Evolutionary conservation across 53 echinoderm and acorn worm genomes (phyloP), one percentile per base, ranked within the genome.

Genomic region (Pentamera pediparva): DNA sequence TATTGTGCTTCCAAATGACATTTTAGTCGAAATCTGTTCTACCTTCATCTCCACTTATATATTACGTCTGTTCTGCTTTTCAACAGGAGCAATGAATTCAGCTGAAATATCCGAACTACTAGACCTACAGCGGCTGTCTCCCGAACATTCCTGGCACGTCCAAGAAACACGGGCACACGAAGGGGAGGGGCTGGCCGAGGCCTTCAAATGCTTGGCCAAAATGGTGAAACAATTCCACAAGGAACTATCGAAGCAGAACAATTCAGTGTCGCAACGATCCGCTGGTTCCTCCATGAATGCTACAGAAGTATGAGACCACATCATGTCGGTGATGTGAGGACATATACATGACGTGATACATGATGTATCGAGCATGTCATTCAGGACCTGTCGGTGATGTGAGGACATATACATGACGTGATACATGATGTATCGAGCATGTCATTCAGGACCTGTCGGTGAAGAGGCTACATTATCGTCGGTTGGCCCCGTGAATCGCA

Each of bases 151-250:
- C 10, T 92, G 89, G 89, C 76, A 79, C 56, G 92, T 92, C 11
- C 85, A 89, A 34, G 85, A 82, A 7, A 88, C 92, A 31, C 85
- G 82, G 74, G 92, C 85, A 37, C 89, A 85, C 82, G 89, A 85
- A 22, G 92, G 92, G 19, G 89, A 85, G 5, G 92, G 92, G 28
- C 85, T 92, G 11, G 72, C 89, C 56, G 92, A 92, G 39, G 77
- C 88, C 79, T 85, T 92, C 59, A 92, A 85, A 33, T 69, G 79
- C 5, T 83, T 92, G 50, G 92, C 92, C 39, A 82, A 86, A 38
- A 92, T 92, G 92, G 92, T 92, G 32, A 92, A 92, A 75, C 78
- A 88, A 35, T 91, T 91, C 76, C 91, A 91, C 43, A 91, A 91
- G 78, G 91, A 91, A 29, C 56, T 84, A 59, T 63, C 79, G 20